A percentile compares a stretch with the other conserved stretches of the same genome.
These are phyloP conservation scores for Ginglymostoma cirratum DNA, from an alignment of 2,113 vertebrate genomes.

Conservation along the genomic window DNA sequence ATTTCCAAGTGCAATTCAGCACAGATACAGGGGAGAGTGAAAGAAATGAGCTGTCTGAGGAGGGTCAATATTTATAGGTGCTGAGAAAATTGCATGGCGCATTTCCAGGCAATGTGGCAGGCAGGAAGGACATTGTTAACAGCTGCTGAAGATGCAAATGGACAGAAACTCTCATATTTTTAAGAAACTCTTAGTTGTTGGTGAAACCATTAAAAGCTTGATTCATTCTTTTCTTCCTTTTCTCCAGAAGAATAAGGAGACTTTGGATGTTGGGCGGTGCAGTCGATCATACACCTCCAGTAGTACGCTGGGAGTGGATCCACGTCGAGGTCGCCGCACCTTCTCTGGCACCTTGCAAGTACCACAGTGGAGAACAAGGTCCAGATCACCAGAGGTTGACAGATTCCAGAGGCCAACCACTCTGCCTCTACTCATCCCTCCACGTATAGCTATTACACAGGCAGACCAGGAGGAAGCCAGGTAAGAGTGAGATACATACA, in stretches of 20 bases:
- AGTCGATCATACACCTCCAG: conserved; percentile 63
- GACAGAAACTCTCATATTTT: neutral
- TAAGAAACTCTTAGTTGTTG: neutral
- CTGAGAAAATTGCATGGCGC: neutral
- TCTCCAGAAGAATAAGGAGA: conserved; percentile 54
- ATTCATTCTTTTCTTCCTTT: conserved; percentile 35
- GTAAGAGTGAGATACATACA: conserved; percentile 47
- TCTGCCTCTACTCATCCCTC: conserved; percentile 64
- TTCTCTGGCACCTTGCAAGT: conserved; percentile 70
- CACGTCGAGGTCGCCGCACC: conserved; percentile 56
- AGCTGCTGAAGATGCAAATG: neutral
- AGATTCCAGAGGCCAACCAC: conserved; percentile 61
- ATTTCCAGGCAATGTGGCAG: neutral
- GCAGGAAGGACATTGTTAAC: no score
- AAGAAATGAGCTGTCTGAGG: neutral
- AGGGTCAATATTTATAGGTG: neutral
- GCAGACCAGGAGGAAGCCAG: conserved; percentile 54
- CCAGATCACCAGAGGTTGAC: conserved; percentile 59
- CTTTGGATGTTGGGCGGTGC: conserved; percentile 53
- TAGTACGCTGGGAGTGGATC: conserved; percentile 64
- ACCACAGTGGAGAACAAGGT: conserved; percentile 61
- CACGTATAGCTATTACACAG: conserved; percentile 70
- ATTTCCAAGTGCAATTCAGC: neutral
- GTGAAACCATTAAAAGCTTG: neutral
- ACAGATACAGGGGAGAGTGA: neutral